Base-by-base conservation (phyloP, 1,140 invertebrate species). In the Drosophila trapezifrons region DNA sequence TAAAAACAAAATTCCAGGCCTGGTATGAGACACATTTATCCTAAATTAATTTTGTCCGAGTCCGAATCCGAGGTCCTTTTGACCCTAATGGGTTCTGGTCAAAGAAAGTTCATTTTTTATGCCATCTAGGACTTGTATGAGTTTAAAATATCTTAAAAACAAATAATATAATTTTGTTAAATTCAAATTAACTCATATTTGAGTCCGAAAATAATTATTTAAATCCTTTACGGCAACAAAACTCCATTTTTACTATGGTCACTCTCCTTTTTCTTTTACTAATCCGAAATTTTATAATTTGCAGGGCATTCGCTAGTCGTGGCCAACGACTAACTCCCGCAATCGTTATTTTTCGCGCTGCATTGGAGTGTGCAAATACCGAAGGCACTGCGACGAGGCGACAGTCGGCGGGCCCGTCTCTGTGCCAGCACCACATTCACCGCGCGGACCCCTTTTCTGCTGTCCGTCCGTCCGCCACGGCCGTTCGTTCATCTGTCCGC, bases 361-460 rank as follows among this genome's bases (percentile, higher is more conserved):
- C 83, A 86, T n/a, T 46, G 27, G 55, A 83, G 47, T 82, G 47
- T 79, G 83, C 78, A 87, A 86, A 86, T 72, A 82, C 58, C 58
- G 65, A 58, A 43, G 62, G 52, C 63, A 32, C n/a, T 43, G 42
- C 47, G 51, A 22, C 59, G 51, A 20, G 51, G 22, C 59, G 59
- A 32, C 47, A 66, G 67, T 64, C 54, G 58, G 42, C 43, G 45
- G 49, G 52, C 15, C 72, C 29, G 71, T 56, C 73, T 65, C 60
- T 75, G 47, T 35, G 32, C 35, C 55, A 58, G 58, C 38, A 43
- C 43, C 47, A 65, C 77, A 85, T 63, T 37, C 72, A 54, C 43
- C 59, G 74, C 64, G 70, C 65, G 69, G 54, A 25, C 27, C 27
- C 49, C 49, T 29, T 29, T 20, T 15, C n/a, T n/a, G 29, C 49